Conservation (phyloP, 1,140 invertebrate genomes). For the Aradophagus sp. region DNA sequence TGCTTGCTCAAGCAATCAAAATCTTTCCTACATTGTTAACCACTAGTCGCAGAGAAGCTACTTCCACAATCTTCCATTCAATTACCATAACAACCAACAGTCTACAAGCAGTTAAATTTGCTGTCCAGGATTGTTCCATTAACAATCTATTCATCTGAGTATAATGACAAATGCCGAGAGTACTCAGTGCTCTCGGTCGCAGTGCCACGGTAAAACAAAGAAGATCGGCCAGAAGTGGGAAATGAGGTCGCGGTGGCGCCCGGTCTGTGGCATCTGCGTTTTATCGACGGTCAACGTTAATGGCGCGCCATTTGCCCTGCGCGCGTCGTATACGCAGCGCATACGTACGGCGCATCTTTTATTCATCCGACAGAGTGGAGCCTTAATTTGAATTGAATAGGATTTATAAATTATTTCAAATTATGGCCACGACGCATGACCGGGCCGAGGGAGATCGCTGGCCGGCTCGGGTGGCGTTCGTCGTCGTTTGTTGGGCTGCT, state of each 20-base stretch:
- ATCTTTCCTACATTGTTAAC: too few relatives aligned
- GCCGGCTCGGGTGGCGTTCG: conserved; percentile 30
- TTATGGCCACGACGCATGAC: conserved; percentile 73
- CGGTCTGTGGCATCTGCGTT: conserved; percentile 46
- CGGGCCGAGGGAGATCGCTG: conserved; percentile 54
- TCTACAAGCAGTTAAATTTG: too few relatives aligned
- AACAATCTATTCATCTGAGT: too few relatives aligned
- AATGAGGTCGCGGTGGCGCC: conserved; percentile 49
- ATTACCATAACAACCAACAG: too few relatives aligned
- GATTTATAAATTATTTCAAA: conserved; percentile 76
- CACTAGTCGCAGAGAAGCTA: too few relatives aligned
- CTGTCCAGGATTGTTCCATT: too few relatives aligned
- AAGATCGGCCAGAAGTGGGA: conserved; percentile 29
- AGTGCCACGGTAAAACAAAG: too few relatives aligned
- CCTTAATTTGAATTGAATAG: conserved; percentile 75
- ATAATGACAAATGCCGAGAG: too few relatives aligned
- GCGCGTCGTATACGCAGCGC: conserved; percentile 44
- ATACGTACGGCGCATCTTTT: conserved; percentile 67
- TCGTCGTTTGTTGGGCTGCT: conserved; percentile 32
- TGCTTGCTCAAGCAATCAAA: too few relatives aligned
- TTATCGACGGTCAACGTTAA: conserved; percentile 53
- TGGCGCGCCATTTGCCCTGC: conserved; percentile 60
- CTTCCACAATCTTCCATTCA: too few relatives aligned
- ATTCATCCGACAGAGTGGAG: conserved; percentile 75
- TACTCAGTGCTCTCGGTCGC: too few relatives aligned